phyloP scores from a whole-genome alignment of 1,140 invertebrate genomes.

The Ruditapes philippinarum region DNA sequence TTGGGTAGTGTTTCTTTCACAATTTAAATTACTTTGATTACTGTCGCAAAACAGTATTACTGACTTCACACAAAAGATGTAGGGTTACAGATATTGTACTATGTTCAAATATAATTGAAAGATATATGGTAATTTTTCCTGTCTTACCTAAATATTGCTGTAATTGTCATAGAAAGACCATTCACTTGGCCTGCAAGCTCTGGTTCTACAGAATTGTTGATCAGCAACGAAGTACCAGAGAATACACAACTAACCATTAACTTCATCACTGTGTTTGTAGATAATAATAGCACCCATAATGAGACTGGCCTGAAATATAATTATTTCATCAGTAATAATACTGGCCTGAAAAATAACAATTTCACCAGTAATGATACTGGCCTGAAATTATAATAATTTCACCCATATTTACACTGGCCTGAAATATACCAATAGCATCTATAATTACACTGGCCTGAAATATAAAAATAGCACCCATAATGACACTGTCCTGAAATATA shows the following conservation, averaged over 20 bases:
- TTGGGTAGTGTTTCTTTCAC: no score
- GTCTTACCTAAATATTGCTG: constrained; percentile 79
- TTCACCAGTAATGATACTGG: not conserved
- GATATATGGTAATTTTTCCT: no score
- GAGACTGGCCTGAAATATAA: constrained; percentile 68
- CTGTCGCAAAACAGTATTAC: no score
- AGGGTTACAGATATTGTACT: no score
- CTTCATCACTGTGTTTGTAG: constrained; percentile 73
- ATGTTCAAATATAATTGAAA: no score
- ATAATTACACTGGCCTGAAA: not conserved
- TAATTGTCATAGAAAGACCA: constrained; percentile 82
- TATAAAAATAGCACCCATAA: constrained; percentile 76
- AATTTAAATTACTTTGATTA: no score
- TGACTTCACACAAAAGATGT: no score
- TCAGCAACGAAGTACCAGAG: constrained; percentile 79
- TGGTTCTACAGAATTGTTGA: constrained; percentile 82
- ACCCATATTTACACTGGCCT: constrained; percentile 75
- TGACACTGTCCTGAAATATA: constrained; percentile 67
- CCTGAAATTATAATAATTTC: constrained; percentile 46
- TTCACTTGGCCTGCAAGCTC: constrained; percentile 79
- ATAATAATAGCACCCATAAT: constrained; percentile 77
- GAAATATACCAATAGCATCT: constrained; percentile 54
- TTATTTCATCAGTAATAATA: not conserved
- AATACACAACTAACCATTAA: constrained; percentile 80
- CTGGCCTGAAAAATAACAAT: not conserved